Evolutionary conservation across 2,113 vertebrate genomes (phyloP).

Genomic region (Lophochroa leadbeateri): DNA sequence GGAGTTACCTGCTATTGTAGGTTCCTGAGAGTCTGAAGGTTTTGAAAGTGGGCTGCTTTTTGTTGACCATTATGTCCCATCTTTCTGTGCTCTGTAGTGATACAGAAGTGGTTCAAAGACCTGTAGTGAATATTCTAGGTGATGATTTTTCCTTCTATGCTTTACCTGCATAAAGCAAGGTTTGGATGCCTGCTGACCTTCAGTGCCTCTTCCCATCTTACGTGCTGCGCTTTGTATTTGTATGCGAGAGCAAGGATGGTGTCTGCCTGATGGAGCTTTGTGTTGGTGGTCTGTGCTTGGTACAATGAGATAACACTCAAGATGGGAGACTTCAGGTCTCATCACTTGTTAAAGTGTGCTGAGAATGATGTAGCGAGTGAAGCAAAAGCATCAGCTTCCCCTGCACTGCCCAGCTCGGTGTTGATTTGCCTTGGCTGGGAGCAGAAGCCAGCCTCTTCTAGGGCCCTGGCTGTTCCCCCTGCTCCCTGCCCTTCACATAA

Average conservation of each 20-base stretch:
- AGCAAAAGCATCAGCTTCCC: neutral
- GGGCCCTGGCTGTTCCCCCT: neutral
- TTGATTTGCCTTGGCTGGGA: neutral
- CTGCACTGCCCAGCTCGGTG: neutral
- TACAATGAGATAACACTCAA: neutral
- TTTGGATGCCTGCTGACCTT: neutral
- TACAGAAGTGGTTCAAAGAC: rapidly evolving
- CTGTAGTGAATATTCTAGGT: neutral
- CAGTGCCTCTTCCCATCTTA: neutral
- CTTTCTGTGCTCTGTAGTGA: neutral
- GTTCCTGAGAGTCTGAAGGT: neutral
- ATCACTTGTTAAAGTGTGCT: rapidly evolving
- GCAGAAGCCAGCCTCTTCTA: neutral
- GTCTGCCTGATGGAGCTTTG: neutral
- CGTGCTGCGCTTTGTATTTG: rapidly evolving
- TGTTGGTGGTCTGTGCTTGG: neutral
- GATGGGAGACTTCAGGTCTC: neutral
- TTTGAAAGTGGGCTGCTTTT: neutral
- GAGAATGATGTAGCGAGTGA: rapidly evolving
- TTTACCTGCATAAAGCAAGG: neutral
- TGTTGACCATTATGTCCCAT: neutral
- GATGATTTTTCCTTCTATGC: neutral
- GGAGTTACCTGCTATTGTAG: neutral
- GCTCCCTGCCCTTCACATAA: neutral
- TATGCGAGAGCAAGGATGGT: neutral